Evolutionary conservation across 2,113 vertebrate species (phyloP), one percentile per base, ranked within the genome.

Genomic region (Mixornis gularis): DNA sequence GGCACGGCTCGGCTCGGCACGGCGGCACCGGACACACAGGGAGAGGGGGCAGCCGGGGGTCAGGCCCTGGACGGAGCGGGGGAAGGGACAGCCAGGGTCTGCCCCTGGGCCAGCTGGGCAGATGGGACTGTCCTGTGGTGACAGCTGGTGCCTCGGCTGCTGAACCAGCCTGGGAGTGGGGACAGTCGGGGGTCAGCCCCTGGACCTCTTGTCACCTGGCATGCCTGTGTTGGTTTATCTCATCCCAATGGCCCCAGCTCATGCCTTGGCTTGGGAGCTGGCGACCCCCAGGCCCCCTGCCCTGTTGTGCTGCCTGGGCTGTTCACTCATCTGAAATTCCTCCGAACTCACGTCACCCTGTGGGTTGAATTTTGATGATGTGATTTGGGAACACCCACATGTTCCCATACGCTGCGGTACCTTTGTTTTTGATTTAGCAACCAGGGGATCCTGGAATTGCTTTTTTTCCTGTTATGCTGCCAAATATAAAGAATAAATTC

Each of bases 221-320:
- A 6, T 22, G 38, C 55, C 9, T 20, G 18, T 38, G 38, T 46
- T 24, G 18, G 2, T n/a, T 32, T n/a, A 1, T 59, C 13, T 40
- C 22, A 16, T 69, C 27, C 38, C n/a, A 3, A 0, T 38, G 53
- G 53, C 43, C 32, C 32, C 30, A 16, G 34, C 16, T 17, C 40
- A 1, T 44, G 29, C 19, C 34, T 63, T 48, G 30, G n/a, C 22
- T n/a, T 26, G 43, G 40, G 25, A 38, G 19, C 49, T 22, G 9
- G 36, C 0, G 1, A 11, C 5, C 2, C 19, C 12, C 11, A 4
- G 3, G 2, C 7, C 4, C 9, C 1, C 6, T 20, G 40, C 10
- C 0, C 14, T 41, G 0, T 7, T 5, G 4, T 24, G n/a, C 19
- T 62, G 38, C 22, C 38, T 24, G 22, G 19, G 29, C 44, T 51